phyloP scores from a whole-genome alignment of 2,888 invertebrate genomes.

The Apotomis betuletana region DNA sequence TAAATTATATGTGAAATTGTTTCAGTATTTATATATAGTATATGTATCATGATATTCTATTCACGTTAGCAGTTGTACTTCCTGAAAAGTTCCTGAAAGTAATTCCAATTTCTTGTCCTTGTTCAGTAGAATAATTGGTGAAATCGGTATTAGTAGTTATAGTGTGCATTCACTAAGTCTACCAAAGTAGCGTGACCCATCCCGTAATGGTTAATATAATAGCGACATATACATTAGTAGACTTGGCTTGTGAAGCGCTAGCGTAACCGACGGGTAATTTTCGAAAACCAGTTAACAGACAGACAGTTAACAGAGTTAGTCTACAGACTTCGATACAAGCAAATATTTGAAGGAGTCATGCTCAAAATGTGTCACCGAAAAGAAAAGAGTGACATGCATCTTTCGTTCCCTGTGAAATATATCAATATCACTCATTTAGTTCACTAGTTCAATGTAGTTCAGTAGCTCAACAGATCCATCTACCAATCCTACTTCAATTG shows the following conservation, averaged over 20 bases:
- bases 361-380: too few relatives aligned
- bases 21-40: neutral
- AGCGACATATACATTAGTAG: neutral
- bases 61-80: slow-evolving; percentile 9
- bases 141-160: slow-evolving; percentile 12
- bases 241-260: neutral
- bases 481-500: too few relatives aligned
- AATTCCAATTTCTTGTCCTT: neutral
- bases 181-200: neutral
- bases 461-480: too few relatives aligned
- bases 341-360: neutral
- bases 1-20: neutral
- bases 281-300: neutral
- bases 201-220: neutral
- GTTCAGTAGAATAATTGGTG: slow-evolving; percentile 14
- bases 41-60: slow-evolving; percentile 6
- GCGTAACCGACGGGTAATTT: slow-evolving; percentile 13
- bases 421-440: too few relatives aligned
- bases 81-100: neutral
- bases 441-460: too few relatives aligned
- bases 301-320: too few relatives aligned
- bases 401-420: too few relatives aligned
- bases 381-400: too few relatives aligned
- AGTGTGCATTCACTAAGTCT: slow-evolving; percentile 18
- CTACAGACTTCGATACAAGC: neutral